A percentile compares a stretch with the other conserved stretches of the same genome.
Conservation (phyloP, 2,888 invertebrate species). For the Epinotia brunnichana region DNA sequence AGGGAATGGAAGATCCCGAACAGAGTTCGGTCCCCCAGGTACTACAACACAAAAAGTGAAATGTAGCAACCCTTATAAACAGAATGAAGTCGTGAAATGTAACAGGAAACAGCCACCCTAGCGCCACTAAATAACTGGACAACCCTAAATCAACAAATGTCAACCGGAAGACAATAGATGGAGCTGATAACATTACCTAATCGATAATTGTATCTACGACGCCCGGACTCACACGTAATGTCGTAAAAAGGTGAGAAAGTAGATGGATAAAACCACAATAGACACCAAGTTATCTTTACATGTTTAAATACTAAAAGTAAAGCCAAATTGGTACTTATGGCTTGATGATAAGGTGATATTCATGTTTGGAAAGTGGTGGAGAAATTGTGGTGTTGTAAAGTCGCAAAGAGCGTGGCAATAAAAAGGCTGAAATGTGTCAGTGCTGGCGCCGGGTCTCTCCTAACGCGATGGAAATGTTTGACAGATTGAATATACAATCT, state of each 20-base stretch:
- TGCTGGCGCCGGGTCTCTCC: conserved; percentile 67
- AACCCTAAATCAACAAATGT: conserved; percentile 78
- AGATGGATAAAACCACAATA: conserved; percentile 77
- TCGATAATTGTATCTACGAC: conserved; percentile 84
- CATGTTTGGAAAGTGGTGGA: conserved; percentile 29
- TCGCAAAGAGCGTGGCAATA: conserved; percentile 81
- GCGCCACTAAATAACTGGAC: conserved; percentile 70
- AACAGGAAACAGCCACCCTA: conserved; percentile 65
- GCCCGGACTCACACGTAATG: conserved; percentile 79
- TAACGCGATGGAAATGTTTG: conserved; percentile 2
- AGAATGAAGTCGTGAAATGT: conserved; percentile 41
- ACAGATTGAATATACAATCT: not conserved
- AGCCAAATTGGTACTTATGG: conserved; percentile 45
- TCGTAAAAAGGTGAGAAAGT: conserved; percentile 84
- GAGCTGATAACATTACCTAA: conserved; percentile 80
- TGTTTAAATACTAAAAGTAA: not conserved
- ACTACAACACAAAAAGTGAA: not conserved
- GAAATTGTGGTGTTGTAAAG: conserved; percentile 61
- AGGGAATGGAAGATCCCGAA: too few relatives aligned
- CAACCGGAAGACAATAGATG: conserved; percentile 83
- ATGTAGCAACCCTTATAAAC: not conserved
- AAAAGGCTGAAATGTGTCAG: conserved; percentile 83
- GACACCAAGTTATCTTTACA: conserved; percentile 50
- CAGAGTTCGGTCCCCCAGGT: not conserved
- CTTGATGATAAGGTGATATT: conserved; percentile 35